Evolutionary conservation across 2,797 vertebrate species (phyloP).

Genomic region (Orestias chungarensis): DNA sequence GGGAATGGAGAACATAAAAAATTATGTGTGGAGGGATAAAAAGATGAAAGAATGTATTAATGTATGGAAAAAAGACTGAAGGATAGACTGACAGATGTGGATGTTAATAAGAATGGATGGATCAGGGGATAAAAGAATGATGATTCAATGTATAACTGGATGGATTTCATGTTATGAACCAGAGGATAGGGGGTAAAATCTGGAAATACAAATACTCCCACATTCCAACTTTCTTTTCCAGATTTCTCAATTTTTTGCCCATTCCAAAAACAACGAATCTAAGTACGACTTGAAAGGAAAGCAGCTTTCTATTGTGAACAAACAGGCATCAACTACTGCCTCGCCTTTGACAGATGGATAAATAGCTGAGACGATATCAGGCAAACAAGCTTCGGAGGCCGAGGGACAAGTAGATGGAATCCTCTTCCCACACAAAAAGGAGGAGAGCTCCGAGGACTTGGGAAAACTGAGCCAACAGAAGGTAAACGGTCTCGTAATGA

Average conservation of each 20-base stretch:
- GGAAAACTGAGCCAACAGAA: constrained; percentile 40
- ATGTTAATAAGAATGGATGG: background rate
- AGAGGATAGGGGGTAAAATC: background rate
- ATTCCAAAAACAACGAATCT: constrained; percentile 13
- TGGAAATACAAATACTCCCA: background rate
- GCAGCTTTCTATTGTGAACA: constrained; percentile 22
- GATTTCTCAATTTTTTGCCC: background rate
- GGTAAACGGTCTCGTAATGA: constrained; percentile 34
- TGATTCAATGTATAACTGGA: background rate
- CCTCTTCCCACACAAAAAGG: constrained; percentile 22
- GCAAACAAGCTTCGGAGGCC: constrained; percentile 27
- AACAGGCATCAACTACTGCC: constrained; percentile 30
- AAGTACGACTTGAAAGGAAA: constrained; percentile 32
- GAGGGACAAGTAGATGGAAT: constrained; percentile 44
- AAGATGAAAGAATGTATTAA: too few relatives aligned
- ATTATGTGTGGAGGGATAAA: too few relatives aligned
- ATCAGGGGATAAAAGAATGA: background rate
- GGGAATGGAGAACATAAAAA: too few relatives aligned
- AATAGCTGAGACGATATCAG: constrained; percentile 40
- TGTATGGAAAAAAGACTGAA: background rate
- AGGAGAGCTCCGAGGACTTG: constrained; percentile 20
- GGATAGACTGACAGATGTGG: background rate
- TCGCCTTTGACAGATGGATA: constrained; percentile 48
- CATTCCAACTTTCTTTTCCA: background rate
- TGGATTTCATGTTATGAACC: background rate